Base-by-base conservation (phyloP, 2,113 vertebrate genomes). In the Bambusicola thoracicus region DNA sequence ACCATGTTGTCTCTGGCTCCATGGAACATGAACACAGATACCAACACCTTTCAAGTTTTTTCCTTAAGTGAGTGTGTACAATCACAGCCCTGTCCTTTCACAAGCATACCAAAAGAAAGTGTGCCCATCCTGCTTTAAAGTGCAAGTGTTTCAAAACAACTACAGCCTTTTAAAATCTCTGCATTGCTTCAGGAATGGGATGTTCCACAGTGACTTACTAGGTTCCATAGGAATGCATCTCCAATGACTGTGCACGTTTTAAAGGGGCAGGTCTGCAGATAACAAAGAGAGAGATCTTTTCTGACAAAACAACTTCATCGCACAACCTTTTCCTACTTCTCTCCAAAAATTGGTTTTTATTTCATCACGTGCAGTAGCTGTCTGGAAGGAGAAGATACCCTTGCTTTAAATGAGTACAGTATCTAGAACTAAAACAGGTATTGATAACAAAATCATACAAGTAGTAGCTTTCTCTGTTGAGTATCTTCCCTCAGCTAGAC, bases 11-110 rank as follows among this genome's bases (percentile, higher is more conserved):
- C 21, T 77, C 61, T 48, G 32, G 13, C 7, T 55, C 29, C 6
- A 1, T 3, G 5, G 19, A 79, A 56, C 11, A 76, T 2, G 6
- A 68, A 30, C 2, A 0, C 6, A 34, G 75, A 74, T 4, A 19
- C 7, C 30, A 75, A 61, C 81, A 13, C 8, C 58, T 36, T 14
- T 40, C 62, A 65, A 27, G 30, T 20, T 32, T 32, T 53, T 55
- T 55, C 13, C 25, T n/a, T 6, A 34, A 55, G 76, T 20, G 34
- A 32, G 38, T 3, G 22, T 15, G 15, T 25, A 36, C 29, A 13
- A 6, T 30, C 20, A 43, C 16, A 38, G 61, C 41, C 38, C 43
- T 41, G 40, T 66, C 48, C 36, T 65, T 79, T 48, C 36, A 43
- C 10, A n/a, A 36, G 18, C 44, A n/a, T 13, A 13, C 59, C 51